Base-by-base conservation (phyloP, 1,140 invertebrate species). In the Lethrus apterus region DNA sequence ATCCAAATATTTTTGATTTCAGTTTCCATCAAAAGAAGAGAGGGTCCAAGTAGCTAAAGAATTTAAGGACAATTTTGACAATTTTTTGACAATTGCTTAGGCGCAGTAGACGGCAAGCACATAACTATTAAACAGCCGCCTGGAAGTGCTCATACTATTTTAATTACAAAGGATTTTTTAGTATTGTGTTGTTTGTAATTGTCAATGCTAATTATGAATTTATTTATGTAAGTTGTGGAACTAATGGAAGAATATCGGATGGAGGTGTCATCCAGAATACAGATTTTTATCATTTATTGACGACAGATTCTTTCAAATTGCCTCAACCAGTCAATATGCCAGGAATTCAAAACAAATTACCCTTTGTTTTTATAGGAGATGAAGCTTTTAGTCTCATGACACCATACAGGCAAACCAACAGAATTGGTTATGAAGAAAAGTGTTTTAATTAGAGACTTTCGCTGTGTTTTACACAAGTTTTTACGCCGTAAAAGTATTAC, bases 51-150 rank as follows among this genome's bases (percentile, higher is more conserved):
- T 42, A 13, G 40, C 40, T 7, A 10, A 4, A 3, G 19, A 29
- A n/a, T 42, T 26, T 42, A 13, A 42, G n/a, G 10, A 18, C n/a
- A n/a, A 34, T 14, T 40, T 23, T 60, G 56, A 56, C 49, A 64
- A 29, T 62, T 69, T 48, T n/a, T n/a, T n/a, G 64, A 63, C 38
- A 53, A 64, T 34, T 64, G 59, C 44, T 35, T 69, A 2, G 68
- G 69, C 3, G 58, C 69, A 17, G 46, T 71, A 4, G 72, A 75
- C 57, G 71, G 72, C 2, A 75, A 73, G 48, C 71, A 77, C 51
- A 36, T 75, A 9, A 40, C 52, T 1, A 67, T 73, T 19, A 43
- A 60, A 51, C 46, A 31, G 2, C 70, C 72, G 21, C 2, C 33
- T 13, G 53, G 63, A 23, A 62, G 57, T 47, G 72, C 71, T 52